phyloP scores from a whole-genome alignment of 2,113 vertebrate genomes.

The Aleadryas rufinucha region DNA sequence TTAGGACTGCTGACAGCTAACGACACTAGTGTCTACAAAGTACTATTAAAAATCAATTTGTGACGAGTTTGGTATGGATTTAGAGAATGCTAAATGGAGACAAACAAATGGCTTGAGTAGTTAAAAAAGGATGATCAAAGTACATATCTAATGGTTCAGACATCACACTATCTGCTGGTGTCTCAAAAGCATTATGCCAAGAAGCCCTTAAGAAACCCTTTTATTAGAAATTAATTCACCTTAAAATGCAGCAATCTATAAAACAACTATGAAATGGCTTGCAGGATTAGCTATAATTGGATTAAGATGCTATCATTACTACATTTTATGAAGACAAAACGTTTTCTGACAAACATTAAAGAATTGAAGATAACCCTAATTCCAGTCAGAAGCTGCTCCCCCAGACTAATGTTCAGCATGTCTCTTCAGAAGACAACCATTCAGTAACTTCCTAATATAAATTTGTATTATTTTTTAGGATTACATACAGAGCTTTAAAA shows the following conservation, averaged over 20 bases:
- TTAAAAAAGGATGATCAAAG: slow-evolving; percentile 28
- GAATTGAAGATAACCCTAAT: neutral
- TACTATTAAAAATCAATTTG: slow-evolving; percentile 34
- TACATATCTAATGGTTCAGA: neutral
- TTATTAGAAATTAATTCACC: slow-evolving; percentile 29
- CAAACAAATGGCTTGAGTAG: neutral
- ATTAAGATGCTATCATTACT: neutral
- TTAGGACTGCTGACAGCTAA: neutral
- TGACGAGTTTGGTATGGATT: slow-evolving; percentile 3
- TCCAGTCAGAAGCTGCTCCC: neutral
- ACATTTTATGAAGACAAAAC: neutral
- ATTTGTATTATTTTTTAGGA: neutral
- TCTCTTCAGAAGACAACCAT: neutral
- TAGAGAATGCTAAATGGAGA: neutral
- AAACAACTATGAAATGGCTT: neutral
- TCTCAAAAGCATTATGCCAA: neutral
- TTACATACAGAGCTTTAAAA: neutral
- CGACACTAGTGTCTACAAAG: neutral
- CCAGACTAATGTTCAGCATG: neutral
- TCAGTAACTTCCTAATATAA: neutral
- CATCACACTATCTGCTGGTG: neutral
- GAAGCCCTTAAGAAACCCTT: neutral
- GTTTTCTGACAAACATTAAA: neutral
- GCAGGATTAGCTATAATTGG: neutral
- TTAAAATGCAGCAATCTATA: slow-evolving; percentile 13